Evolutionary conservation across 2,113 vertebrate genomes (phyloP).

Genomic region (Raja brachyura): DNA sequence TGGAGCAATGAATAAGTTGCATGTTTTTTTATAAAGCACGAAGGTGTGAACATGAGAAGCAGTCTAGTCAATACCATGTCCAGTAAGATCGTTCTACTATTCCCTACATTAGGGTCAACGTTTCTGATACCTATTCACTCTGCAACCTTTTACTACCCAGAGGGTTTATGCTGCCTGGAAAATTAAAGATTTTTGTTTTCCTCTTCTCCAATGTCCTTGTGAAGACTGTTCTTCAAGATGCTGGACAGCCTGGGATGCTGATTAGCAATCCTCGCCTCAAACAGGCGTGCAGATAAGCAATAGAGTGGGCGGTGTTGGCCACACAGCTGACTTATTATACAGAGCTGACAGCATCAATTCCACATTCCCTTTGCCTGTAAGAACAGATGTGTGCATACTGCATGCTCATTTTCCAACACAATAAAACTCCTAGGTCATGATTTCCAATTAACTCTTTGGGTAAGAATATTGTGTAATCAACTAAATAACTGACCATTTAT

Average conservation of each 20-base stretch:
- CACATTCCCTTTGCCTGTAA: background rate
- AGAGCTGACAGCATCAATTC: background rate
- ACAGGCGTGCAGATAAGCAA: background rate
- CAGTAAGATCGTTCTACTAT: background rate
- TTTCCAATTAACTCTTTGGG: background rate
- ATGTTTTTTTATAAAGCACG: background rate
- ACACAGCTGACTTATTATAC: background rate
- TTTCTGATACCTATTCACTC: background rate
- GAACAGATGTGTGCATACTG: background rate
- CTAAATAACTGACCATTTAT: background rate
- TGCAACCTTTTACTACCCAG: background rate
- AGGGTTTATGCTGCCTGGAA: background rate
- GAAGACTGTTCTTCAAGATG: background rate
- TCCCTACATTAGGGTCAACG: background rate
- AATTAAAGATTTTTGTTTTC: background rate
- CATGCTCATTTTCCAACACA: background rate
- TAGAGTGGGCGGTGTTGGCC: background rate
- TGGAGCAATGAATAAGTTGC: too few relatives aligned
- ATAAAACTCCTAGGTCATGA: background rate
- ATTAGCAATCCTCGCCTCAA: too few relatives aligned
- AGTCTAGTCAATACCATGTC: background rate
- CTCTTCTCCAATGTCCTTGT: background rate
- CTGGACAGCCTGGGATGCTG: background rate
- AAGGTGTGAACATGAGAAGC: background rate
- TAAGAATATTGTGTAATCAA: conserved; percentile 3